Base-by-base conservation (phyloP, 2,113 vertebrate species). In the Macheiramphus alcinus region DNA sequence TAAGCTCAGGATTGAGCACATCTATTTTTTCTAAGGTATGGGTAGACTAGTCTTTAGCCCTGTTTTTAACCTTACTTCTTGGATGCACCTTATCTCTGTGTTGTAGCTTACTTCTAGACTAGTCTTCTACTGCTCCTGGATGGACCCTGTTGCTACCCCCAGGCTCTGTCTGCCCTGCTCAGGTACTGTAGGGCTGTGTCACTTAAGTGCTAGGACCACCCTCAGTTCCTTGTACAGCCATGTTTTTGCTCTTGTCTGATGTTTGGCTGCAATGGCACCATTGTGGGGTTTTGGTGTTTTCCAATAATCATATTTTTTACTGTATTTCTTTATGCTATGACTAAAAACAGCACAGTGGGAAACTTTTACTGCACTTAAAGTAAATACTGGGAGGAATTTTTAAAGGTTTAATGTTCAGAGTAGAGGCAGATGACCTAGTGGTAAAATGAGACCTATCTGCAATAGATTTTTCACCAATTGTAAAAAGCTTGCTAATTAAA, bases 21-120 rank as follows among this genome's bases (percentile, higher is more conserved):
- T 3, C 2, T 0, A 0, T 1, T 45, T 12, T 0, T 0, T 0
- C 0, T 5, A 16, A 56, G 1, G 7, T 2, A 1, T 0, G 5
- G 3, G 2, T 0, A 1, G 6, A 2, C 2, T 4, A 18, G 6
- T 13, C 0, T 8, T 53, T 4, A 16, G 2, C 3, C 13, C 1
- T 79, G 5, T 17, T 0, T 8, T 58, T 4, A 16, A 1, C 3
- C 16, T 2, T 79, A 2, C 0, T 0, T 65, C 3, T 36, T 5
- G 1, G 31, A 8, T 63, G 1, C 0, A 6, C 9, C 0, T 56
- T 74, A 1, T 0, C 3, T 50, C 2, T 40, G 0, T 4, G 2
- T 0, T 66, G 1, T 14, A 40, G 16, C 3, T 58, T 26, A 4
- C 4, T 18, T 88, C 8, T 1, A 34, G 38, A 32, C 6, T 0